phyloP scores from a whole-genome alignment of 2,113 vertebrate species.

The Piprites chloris region DNA sequence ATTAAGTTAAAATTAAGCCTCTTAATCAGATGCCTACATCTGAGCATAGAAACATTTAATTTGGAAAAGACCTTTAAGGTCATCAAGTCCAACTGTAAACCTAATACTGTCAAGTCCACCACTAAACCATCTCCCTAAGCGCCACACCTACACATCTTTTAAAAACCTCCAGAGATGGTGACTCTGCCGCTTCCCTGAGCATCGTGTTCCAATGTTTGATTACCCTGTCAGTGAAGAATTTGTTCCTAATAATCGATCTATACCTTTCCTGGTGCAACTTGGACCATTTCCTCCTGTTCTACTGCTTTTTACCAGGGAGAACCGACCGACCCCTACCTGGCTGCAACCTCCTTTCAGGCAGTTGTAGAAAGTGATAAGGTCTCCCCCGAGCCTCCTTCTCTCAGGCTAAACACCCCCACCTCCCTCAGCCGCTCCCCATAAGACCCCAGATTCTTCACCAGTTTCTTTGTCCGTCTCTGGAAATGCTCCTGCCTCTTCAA shows the following conservation, averaged over 20 bases:
- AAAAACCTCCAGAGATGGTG: neutral
- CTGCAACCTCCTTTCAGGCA: neutral
- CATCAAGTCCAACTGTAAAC: neutral
- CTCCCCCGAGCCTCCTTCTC: neutral
- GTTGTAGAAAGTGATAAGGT: neutral
- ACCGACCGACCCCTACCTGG: no score
- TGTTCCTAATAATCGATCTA: neutral
- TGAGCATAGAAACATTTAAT: neutral
- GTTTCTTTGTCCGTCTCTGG: neutral
- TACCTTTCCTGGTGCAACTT: neutral
- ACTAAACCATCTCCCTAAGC: neutral
- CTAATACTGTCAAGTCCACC: neutral
- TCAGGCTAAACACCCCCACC: neutral
- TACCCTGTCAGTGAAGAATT: neutral
- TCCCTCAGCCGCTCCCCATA: neutral
- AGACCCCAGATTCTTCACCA: no score
- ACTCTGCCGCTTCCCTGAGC: neutral
- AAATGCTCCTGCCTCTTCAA: rapidly evolving
- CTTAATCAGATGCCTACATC: neutral
- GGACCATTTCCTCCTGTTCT: neutral
- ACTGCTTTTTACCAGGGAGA: neutral
- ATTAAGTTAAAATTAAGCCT: neutral
- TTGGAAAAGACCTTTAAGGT: neutral
- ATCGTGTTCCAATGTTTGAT: neutral
- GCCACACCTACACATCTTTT: rapidly evolving